A percentile compares a stretch with the other conserved stretches of the same genome.
These are phyloP conservation scores for Caenorhabditis brenneri DNA, from an alignment of 1,140 invertebrate genomes.

Conservation along the genomic window DNA sequence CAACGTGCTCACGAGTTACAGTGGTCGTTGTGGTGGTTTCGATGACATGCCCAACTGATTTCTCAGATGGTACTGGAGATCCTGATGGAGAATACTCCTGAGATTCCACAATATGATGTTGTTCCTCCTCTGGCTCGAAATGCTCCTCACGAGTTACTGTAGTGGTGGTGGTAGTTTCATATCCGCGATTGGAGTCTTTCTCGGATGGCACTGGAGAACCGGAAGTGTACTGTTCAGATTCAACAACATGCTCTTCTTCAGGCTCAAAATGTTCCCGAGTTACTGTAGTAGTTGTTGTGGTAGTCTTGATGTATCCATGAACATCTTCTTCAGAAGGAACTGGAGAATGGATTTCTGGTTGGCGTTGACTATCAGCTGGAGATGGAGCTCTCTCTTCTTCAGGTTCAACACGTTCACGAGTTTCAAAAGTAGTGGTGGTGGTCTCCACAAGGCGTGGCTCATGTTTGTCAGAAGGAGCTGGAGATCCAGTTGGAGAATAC, in stretches of 20 bases:
- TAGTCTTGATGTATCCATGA: background rate
- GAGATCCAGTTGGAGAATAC: constrained; percentile 3
- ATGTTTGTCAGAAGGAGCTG: background rate
- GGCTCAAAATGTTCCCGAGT: background rate
- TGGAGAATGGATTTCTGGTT: background rate
- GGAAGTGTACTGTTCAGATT: background rate
- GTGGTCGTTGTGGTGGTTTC: constrained; percentile 5
- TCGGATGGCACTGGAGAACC: constrained; percentile 2
- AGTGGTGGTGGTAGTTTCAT: background rate
- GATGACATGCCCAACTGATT: constrained; percentile 9
- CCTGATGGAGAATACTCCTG: background rate
- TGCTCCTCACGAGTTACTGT: background rate
- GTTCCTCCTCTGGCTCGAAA: background rate
- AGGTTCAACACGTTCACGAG: background rate
- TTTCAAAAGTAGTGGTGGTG: constrained; percentile 30
- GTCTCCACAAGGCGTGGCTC: background rate
- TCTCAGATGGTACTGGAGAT: constrained; percentile 4
- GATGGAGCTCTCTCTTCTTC: background rate
- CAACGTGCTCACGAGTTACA: background rate
- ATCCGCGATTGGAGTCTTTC: background rate
- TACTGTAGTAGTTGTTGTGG: constrained; percentile 20
- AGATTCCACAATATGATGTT: background rate
- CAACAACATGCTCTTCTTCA: background rate
- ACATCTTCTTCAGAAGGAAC: background rate
- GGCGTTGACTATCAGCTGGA: background rate